Conservation (phyloP, 2,888 invertebrate species). For the Cerceris ruficornis region DNA sequence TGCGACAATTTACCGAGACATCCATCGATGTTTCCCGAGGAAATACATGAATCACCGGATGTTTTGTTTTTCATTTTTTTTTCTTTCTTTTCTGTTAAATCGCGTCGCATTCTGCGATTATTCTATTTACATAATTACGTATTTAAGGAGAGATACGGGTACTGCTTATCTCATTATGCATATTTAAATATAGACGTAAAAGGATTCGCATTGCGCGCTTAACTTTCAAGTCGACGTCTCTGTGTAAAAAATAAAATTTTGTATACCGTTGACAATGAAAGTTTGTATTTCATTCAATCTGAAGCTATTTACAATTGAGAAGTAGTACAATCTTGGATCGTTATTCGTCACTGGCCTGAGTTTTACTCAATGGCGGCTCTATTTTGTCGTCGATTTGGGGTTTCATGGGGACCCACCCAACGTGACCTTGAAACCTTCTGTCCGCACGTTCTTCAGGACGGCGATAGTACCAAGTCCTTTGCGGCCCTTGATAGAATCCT, state of each 20-base stretch:
- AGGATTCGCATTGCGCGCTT: too few species aligned
- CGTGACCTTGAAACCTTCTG: constrained; percentile 27
- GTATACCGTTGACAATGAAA: background rate
- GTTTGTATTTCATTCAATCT: background rate
- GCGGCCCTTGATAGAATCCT: constrained; percentile 51
- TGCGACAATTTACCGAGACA: too few species aligned
- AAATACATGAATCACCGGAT: too few species aligned
- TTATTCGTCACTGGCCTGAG: constrained; percentile 40
- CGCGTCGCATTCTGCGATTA: background rate
- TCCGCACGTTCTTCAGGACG: constrained; percentile 23
- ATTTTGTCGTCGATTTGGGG: constrained; percentile 70
- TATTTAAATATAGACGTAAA: too few species aligned
- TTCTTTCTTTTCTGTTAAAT: too few species aligned
- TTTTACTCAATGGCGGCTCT: constrained; percentile 67
- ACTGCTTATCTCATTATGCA: too few species aligned
- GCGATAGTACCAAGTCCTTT: constrained; percentile 49
- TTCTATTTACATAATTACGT: background rate
- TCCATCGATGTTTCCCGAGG: too few species aligned
- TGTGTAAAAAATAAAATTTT: constrained; percentile 13
- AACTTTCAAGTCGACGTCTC: background rate
- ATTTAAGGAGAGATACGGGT: background rate
- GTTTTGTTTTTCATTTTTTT: too few species aligned
- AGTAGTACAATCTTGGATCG: background rate
- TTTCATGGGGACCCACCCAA: constrained; percentile 30
- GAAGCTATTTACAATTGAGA: background rate